Conservation (phyloP, 2,888 invertebrate species). For the Hirtodrosophila cameraria region DNA sequence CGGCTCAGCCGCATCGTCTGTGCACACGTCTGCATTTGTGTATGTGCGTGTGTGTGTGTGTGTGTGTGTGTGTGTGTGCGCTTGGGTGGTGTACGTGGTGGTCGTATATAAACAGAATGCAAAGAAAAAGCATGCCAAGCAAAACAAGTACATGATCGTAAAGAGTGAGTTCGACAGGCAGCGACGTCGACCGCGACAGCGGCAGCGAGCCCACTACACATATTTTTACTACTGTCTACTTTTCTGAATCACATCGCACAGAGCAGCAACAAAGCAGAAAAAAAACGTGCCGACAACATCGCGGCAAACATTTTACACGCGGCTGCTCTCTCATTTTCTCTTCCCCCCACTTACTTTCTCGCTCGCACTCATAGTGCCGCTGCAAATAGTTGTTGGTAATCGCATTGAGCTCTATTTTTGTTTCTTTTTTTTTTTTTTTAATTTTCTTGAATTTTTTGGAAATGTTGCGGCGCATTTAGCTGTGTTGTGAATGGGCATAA, state of each 20-base stretch:
- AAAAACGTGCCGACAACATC: slow-evolving; percentile 62
- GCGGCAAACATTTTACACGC: slow-evolving; percentile 61
- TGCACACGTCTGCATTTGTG: background rate
- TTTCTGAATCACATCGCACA: slow-evolving; percentile 59
- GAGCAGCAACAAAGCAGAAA: slow-evolving; percentile 21
- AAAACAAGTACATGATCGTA: slow-evolving; percentile 69
- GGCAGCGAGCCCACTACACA: slow-evolving; percentile 35
- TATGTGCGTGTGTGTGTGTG: slow-evolving; percentile 1
- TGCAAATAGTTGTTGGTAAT: slow-evolving; percentile 32
- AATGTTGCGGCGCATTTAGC: slow-evolving; percentile 49
- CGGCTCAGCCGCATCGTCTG: too few species aligned
- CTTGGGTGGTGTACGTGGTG: slow-evolving; percentile 40
- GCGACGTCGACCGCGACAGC: slow-evolving; percentile 28
- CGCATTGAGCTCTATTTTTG: slow-evolving; percentile 23
- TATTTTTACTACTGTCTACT: slow-evolving; percentile 52
- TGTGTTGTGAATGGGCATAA: slow-evolving; percentile 48
- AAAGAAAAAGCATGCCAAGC: slow-evolving; percentile 51
- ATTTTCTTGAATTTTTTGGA: slow-evolving; percentile 24
- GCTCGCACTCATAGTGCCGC: slow-evolving; percentile 29
- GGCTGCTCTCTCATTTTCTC: slow-evolving; percentile 23
- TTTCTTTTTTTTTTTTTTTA: slow-evolving; percentile 23
- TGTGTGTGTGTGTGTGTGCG: slow-evolving; percentile 24
- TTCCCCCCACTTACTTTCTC: slow-evolving; percentile 13
- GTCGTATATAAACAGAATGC: slow-evolving; percentile 65
- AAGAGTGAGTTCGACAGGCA: slow-evolving; percentile 61